These are phyloP conservation scores for Glossophaga mutica DNA, from an alignment of 2,797 vertebrate genomes.

Conservation along the genomic window DNA sequence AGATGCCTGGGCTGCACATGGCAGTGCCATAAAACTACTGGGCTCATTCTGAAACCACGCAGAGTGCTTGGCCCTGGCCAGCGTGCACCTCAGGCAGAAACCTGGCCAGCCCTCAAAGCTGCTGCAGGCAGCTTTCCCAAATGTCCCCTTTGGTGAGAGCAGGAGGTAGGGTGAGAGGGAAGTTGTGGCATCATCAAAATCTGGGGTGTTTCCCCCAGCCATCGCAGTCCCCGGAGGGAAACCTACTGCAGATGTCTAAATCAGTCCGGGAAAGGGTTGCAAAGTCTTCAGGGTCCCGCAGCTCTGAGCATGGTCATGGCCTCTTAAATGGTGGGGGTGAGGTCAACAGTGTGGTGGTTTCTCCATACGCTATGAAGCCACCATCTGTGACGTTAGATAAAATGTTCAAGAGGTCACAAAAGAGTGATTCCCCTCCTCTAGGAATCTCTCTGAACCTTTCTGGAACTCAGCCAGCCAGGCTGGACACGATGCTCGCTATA, in stretches of 20 bases:
- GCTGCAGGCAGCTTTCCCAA: not conserved
- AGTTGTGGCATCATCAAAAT: not conserved
- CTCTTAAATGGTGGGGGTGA: not conserved
- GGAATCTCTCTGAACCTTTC: not conserved
- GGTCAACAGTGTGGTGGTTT: not conserved
- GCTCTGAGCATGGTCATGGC: not conserved
- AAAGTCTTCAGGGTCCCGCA: not conserved
- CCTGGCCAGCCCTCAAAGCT: not conserved
- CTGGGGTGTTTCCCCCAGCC: not conserved
- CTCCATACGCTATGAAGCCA: not conserved
- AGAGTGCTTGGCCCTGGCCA: not conserved
- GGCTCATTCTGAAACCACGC: not conserved
- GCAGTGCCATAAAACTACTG: not conserved
- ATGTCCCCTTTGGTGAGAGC: not conserved
- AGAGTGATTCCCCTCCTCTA: not conserved
- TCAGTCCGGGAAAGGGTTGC: not conserved
- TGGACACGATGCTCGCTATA: not conserved
- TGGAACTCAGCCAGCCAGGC: not conserved
- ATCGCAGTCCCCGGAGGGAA: not conserved
- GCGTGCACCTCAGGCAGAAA: not conserved
- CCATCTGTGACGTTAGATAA: not conserved
- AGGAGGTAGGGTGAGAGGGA: not conserved
- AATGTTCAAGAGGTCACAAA: not conserved
- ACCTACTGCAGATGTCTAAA: not conserved
- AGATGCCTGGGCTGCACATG: not conserved